Evolutionary conservation across 2,888 invertebrate genomes (phyloP).

Genomic region (Dendrolimus houi): DNA sequence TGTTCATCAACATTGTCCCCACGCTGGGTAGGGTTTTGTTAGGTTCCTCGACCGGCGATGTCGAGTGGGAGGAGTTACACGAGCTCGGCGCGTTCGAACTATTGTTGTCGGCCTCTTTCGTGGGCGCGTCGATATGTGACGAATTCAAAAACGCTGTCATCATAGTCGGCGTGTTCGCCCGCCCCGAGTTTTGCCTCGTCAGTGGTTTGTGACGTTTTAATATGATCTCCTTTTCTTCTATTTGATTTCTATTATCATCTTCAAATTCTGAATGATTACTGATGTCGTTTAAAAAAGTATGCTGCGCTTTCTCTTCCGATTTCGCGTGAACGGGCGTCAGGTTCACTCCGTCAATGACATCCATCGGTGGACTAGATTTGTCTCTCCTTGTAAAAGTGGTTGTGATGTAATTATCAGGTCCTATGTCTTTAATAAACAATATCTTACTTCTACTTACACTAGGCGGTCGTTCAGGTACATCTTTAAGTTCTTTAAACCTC

Average conservation of each 20-base stretch:
- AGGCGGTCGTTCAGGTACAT: conserved; percentile 59
- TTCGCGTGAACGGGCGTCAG: conserved; percentile 56
- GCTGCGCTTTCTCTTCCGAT: conserved; percentile 68
- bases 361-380: conserved; percentile 36
- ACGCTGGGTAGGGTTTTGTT: conserved; percentile 44
- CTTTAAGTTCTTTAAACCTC: conserved; percentile 47
- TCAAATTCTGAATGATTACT: conserved; percentile 67
- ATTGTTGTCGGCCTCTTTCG: conserved; percentile 39
- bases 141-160: conserved; percentile 69
- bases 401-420: conserved; percentile 84
- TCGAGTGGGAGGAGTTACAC: conserved; percentile 61
- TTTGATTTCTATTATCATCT: conserved; percentile 67
- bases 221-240: conserved; percentile 67
- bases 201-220: conserved; percentile 82
- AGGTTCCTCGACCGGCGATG: conserved; percentile 55
- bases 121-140: conserved; percentile 49
- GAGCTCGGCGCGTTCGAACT: conserved; percentile 57
- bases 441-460: conserved; percentile 72
- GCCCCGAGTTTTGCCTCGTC: conserved; percentile 79
- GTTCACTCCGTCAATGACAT: conserved; percentile 44
- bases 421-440: conserved; percentile 80
- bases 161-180: conserved; percentile 68
- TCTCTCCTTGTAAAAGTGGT: conserved; percentile 76
- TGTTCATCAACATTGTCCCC: conserved; percentile 61
- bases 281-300: conserved; percentile 64